These are phyloP conservation scores for Drosophila paracracens DNA, from an alignment of 2,888 invertebrate genomes.

Conservation along the genomic window DNA sequence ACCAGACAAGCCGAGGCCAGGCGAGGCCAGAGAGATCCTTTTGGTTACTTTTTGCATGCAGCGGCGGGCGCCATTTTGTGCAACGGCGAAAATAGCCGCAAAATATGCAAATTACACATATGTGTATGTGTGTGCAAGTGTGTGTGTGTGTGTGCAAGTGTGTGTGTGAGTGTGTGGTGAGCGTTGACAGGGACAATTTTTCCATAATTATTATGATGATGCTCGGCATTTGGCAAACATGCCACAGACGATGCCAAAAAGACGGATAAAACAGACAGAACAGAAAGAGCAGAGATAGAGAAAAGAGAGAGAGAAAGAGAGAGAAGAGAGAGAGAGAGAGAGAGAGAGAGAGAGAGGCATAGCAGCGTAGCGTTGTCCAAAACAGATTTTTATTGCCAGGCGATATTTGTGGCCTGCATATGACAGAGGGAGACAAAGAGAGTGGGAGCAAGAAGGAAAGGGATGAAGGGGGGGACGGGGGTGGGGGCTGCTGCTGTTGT, in stretches of 20 bases:
- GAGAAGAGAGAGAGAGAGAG: not conserved
- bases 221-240: slow-evolving; percentile 80
- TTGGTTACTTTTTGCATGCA: not conserved
- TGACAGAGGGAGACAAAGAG: not conserved
- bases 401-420: slow-evolving; percentile 46
- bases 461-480: not conserved
- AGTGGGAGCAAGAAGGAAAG: not conserved
- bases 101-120: slow-evolving; percentile 49
- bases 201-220: slow-evolving; percentile 82
- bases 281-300: not conserved
- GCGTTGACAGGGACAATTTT: slow-evolving; percentile 75
- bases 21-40: slow-evolving; percentile 2
- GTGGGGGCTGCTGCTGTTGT: slow-evolving; percentile 12
- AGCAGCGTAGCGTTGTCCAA: slow-evolving; percentile 50
- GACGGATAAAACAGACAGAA: slow-evolving; percentile 1
- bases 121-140: slow-evolving; percentile 10
- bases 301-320: not conserved
- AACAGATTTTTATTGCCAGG: slow-evolving; percentile 76
- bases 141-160: slow-evolving; percentile 12
- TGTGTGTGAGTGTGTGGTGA: slow-evolving; percentile 22
- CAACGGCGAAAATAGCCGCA: slow-evolving; percentile 62
- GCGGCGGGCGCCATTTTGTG: slow-evolving; percentile 61
- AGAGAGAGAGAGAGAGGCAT: not conserved
- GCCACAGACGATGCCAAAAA: slow-evolving; percentile 43
- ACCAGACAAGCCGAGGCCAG: not conserved